A percentile compares a stretch with the other conserved stretches of the same genome.
Conservation (phyloP, 2,113 vertebrate species). For the Eira barbara region DNA sequence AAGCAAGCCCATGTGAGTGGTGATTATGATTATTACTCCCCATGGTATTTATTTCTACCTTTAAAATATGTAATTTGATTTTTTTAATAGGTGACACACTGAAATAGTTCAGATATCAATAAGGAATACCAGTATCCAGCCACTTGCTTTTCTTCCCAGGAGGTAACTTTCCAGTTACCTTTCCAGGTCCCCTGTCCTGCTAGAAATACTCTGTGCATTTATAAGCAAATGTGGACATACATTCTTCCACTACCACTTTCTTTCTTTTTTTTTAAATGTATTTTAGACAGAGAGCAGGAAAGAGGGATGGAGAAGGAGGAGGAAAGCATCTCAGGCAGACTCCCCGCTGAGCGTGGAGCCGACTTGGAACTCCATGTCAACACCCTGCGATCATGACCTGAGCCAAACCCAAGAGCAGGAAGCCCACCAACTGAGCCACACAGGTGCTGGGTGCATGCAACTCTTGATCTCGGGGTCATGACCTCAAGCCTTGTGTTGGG, state of each 20-base stretch:
- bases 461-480: neutral
- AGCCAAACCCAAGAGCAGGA: neutral
- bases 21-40: neutral
- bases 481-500: neutral
- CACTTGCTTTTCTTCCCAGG: neutral
- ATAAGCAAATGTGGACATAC: neutral
- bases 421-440: neutral
- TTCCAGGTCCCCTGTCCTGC: neutral
- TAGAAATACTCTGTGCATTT: neutral
- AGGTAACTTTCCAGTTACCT: neutral
- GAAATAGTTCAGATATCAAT: neutral
- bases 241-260: neutral
- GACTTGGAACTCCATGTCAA: neutral
- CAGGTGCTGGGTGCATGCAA: neutral
- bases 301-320: neutral
- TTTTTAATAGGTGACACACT: neutral
- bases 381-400: neutral
- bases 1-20: neutral
- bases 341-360: neutral
- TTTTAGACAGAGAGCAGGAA: neutral
- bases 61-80: neutral
- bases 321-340: neutral
- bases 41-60: neutral
- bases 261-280: neutral
- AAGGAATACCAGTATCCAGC: neutral